Conservation (phyloP, 2,888 invertebrate species). For the Agriotes lineatus region DNA sequence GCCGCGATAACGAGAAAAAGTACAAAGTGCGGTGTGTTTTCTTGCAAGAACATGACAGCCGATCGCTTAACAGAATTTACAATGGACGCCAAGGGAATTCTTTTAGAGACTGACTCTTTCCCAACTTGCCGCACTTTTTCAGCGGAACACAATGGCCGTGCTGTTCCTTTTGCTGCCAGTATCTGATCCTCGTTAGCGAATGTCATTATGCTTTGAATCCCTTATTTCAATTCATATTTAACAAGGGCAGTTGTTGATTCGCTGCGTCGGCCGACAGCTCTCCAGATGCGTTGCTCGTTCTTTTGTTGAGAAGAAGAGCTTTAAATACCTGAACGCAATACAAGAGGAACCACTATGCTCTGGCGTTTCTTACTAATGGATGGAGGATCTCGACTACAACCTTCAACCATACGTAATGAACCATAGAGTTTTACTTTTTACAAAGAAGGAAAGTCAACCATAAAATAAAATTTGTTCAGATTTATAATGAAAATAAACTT, state of each 20-base stretch:
- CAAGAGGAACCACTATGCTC: no score
- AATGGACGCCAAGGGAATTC: conserved; percentile 44
- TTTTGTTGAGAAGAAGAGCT: no score
- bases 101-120: conserved; percentile 35
- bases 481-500: no score
- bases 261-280: neutral
- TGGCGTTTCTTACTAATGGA: no score
- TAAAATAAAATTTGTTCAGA: no score
- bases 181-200: conserved; percentile 40
- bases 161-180: conserved; percentile 32
- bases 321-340: no score
- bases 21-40: conserved; percentile 50
- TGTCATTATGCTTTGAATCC: conserved; percentile 31
- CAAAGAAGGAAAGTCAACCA: no score
- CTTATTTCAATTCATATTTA: conserved; percentile 37
- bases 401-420: no score
- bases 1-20: conserved; percentile 45
- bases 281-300: no score
- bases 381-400: no score
- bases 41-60: conserved; percentile 49
- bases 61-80: conserved; percentile 48
- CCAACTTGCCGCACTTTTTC: conserved; percentile 41
- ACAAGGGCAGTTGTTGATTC: conserved; percentile 27
- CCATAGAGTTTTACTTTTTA: no score
- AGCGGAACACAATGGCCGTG: conserved; percentile 37